These are phyloP conservation scores for Caenorhabditis japonica DNA, from an alignment of 2,888 invertebrate genomes.

Conservation along the genomic window DNA sequence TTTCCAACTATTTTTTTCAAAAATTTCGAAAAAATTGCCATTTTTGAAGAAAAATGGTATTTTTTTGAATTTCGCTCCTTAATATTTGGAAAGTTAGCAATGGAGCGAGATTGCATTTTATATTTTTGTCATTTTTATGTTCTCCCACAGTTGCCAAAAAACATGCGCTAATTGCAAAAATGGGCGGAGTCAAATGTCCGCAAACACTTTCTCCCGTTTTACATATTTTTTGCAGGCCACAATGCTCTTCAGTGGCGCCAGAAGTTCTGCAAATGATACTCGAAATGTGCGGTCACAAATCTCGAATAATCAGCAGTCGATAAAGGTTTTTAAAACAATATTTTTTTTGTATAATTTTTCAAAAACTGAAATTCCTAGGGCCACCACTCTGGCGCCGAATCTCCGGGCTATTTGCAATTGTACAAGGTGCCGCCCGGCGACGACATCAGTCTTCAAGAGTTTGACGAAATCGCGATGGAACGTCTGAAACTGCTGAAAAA, in stretches of 20 bases:
- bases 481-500: slow-evolving; percentile 65
- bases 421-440: slow-evolving; percentile 67
- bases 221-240: background rate
- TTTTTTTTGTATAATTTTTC: background rate
- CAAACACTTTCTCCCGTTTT: no score
- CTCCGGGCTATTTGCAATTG: slow-evolving; percentile 52
- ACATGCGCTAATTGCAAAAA: no score
- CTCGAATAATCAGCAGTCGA: slow-evolving; percentile 20
- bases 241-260: slow-evolving; percentile 5
- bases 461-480: slow-evolving; percentile 70
- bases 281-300: slow-evolving; percentile 13
- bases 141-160: no score
- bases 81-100: no score
- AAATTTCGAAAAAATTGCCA: no score
- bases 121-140: no score
- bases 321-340: slow-evolving; percentile 18
- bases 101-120: no score
- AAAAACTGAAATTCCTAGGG: background rate
- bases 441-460: slow-evolving; percentile 68
- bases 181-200: no score
- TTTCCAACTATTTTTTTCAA: no score
- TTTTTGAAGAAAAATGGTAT: no score
- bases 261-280: slow-evolving; percentile 2
- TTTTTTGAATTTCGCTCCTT: no score
- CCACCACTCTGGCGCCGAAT: background rate